Evolutionary conservation across 2,113 vertebrate genomes (phyloP).

Genomic region (Leucoraja erinaceus): DNA sequence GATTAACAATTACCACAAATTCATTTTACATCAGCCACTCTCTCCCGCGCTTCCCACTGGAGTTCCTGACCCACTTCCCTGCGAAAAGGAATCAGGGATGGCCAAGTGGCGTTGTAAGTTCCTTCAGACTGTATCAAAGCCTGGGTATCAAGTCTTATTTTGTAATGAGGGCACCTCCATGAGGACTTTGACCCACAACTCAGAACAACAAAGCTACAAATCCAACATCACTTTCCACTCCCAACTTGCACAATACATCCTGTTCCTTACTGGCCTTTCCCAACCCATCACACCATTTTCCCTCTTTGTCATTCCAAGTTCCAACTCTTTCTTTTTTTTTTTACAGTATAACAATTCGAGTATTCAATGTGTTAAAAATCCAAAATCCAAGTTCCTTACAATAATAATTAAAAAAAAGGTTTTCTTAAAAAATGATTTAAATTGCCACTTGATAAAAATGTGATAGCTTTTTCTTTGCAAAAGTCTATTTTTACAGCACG

Average conservation of each 20-base stretch:
- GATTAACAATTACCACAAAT: background rate
- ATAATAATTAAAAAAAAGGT: conserved; percentile 19
- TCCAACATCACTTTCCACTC: background rate
- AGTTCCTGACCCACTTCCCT: background rate
- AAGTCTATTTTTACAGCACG: conserved; percentile 26
- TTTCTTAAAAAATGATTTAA: conserved; percentile 16
- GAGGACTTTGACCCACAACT: background rate
- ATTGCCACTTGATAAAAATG: conserved; percentile 28
- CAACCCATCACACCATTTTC: background rate
- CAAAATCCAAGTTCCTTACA: conserved; percentile 27
- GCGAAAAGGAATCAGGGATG: too few relatives aligned
- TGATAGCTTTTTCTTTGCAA: conserved; percentile 29
- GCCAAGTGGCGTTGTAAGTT: background rate
- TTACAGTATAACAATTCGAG: conserved; percentile 10
- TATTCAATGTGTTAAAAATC: conserved; percentile 18
- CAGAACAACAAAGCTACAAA: background rate
- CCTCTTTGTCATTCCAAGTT: background rate
- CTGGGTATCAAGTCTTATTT: background rate
- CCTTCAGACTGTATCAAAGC: background rate
- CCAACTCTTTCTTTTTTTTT: background rate
- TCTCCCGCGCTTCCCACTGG: background rate
- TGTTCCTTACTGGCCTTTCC: background rate
- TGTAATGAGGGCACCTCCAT: background rate
- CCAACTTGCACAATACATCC: background rate
- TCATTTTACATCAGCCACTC: background rate